Base-by-base conservation (phyloP, 2,888 invertebrate genomes). In the Asteroscopus sphinx region DNA sequence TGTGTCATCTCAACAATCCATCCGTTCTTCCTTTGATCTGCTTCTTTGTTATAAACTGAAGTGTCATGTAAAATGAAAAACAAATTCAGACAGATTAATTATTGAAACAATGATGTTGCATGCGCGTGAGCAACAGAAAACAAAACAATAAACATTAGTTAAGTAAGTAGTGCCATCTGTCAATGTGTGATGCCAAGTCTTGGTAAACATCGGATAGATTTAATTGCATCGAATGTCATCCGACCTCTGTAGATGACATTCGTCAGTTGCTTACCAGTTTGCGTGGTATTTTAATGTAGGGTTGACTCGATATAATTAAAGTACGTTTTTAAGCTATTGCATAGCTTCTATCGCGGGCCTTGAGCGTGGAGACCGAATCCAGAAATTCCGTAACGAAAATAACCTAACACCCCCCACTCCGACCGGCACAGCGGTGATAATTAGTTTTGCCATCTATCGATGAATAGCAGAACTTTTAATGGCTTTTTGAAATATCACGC, bases 91-190 rank as follows among this genome's bases (percentile, higher is more conserved):
- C 4, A 11, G 12, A 32, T 32, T 9, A 54, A 47, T 32, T 21
- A 39, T 37, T 25, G 47, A 42, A 55, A 57, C 44, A 48, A 66
- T 33, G 45, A 47, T 41, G 59, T 56, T 28, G 0, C 9, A 13
- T 65, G 36, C 73, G 60, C 21, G 21, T 53, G 47, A 15, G 52
- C 65, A 61, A 39, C 57, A 55, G 40, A 70, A 73, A 75, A 68
- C 60, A 69, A 63, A 69, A 65, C 63, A 59, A 69, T 77, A 76
- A 76, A 74, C 67, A 67, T 57, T 48, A 55, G 57, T 58, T 48
- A 61, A 55, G 60, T 60, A 72, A 76, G 64, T 64, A 56, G 49
- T 63, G 73, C 69, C 68, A 73, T 73, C 73, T 81, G 73, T 76
- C 70, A 77, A 66, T 66, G 52, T n/a, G 39, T 54, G 59, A 59